These are phyloP conservation scores for Cercopithecus mitis DNA, from an alignment of 2,797 vertebrate species.

Conservation along the genomic window DNA sequence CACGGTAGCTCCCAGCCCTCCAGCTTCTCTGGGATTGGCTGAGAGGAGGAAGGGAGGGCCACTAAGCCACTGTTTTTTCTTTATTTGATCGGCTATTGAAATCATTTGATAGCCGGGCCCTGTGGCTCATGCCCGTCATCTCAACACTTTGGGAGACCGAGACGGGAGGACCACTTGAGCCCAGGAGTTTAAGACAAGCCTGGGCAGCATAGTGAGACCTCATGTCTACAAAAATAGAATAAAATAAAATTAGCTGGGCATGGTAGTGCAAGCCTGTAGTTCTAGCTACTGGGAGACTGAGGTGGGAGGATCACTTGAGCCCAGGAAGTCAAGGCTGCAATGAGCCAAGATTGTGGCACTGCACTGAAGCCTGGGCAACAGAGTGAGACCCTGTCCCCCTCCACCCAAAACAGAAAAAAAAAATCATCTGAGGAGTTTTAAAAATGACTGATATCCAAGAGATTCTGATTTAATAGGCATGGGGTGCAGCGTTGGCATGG, in stretches of 20 bases:
- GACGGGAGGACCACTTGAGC: neutral
- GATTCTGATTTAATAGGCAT: neutral
- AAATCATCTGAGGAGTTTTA: neutral
- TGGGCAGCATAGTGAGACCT: neutral
- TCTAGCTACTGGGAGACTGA: neutral
- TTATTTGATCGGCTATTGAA: neutral
- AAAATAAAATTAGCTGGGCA: neutral
- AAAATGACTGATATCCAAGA: neutral
- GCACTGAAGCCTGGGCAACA: neutral
- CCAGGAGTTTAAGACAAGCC: neutral
- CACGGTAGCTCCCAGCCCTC: neutral
- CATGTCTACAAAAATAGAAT: neutral
- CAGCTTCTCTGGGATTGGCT: neutral
- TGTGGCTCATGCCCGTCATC: too few species aligned
- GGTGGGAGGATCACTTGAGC: neutral
- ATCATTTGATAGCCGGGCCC: fast-evolving
- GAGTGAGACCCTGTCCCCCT: neutral
- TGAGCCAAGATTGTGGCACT: neutral
- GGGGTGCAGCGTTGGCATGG: neutral
- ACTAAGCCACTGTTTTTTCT: neutral
- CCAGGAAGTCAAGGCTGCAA: neutral
- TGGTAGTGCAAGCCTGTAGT: neutral
- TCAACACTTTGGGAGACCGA: neutral
- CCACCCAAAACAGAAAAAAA: too few species aligned
- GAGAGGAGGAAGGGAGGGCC: too few species aligned